These are phyloP conservation scores for Tupaia chinensis DNA, from an alignment of 2,113 vertebrate species.

Conservation along the genomic window DNA sequence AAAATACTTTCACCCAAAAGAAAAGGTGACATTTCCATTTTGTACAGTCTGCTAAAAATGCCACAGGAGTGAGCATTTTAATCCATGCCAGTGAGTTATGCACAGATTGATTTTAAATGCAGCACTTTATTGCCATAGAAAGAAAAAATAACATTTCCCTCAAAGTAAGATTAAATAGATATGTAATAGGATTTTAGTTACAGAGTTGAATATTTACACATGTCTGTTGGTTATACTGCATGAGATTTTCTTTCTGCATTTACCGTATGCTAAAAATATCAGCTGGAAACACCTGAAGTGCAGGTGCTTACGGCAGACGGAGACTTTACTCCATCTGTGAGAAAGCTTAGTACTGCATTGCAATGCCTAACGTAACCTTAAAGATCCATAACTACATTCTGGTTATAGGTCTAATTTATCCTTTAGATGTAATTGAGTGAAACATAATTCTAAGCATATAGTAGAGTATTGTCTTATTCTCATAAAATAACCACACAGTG, in stretches of 20 bases:
- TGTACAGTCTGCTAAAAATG: slow-evolving; percentile 73
- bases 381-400: slow-evolving; percentile 51
- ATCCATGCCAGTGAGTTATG: slow-evolving; percentile 47
- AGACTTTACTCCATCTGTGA: slow-evolving; percentile 33
- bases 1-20: slow-evolving; percentile 70
- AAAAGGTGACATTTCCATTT: slow-evolving; percentile 78
- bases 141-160: slow-evolving; percentile 16
- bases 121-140: slow-evolving; percentile 71
- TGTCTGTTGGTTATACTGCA: slow-evolving; percentile 49
- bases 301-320: slow-evolving; percentile 48
- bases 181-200: slow-evolving; percentile 58
- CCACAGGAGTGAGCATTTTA: slow-evolving; percentile 52
- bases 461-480: not conserved
- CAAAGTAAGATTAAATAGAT: slow-evolving; percentile 55
- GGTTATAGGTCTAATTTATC: not conserved
- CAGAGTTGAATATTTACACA: slow-evolving; percentile 41
- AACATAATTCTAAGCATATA: slow-evolving; percentile 28
- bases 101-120: slow-evolving; percentile 67
- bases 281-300: slow-evolving; percentile 68
- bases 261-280: slow-evolving; percentile 62
- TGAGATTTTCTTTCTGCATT: slow-evolving; percentile 31
- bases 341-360: slow-evolving; percentile 48
- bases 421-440: slow-evolving; percentile 11
- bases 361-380: slow-evolving; percentile 58
- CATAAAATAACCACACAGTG: not conserved